Conservation (phyloP, 2,888 invertebrate species). For the Blomia tropicalis region DNA sequence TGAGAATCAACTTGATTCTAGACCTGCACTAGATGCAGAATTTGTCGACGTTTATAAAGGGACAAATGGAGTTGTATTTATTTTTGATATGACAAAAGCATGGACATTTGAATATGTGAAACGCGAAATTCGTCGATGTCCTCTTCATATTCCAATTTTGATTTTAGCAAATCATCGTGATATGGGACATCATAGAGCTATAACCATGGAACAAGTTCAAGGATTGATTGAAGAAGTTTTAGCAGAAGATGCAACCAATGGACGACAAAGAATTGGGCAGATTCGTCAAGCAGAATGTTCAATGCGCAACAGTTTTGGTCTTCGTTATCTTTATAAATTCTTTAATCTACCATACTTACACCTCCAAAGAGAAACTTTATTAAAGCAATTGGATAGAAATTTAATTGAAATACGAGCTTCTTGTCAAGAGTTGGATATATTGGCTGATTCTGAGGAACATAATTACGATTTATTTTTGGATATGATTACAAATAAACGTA, state of each 20-base stretch:
- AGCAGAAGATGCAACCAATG: neutral
- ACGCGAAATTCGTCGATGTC: slow-evolving; percentile 61
- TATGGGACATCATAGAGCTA: slow-evolving; percentile 81
- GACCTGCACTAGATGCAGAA: slow-evolving; percentile 62
- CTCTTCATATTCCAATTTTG: slow-evolving; percentile 51
- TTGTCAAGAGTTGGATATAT: slow-evolving; percentile 40
- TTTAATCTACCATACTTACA: slow-evolving; percentile 83
- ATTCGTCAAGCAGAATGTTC: slow-evolving; percentile 77
- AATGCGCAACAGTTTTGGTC: slow-evolving; percentile 87
- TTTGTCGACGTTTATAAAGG: slow-evolving; percentile 91
- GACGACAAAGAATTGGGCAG: slow-evolving; percentile 31
- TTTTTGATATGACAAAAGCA: slow-evolving; percentile 84
- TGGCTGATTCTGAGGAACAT: slow-evolving; percentile 40
- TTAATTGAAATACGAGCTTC: slow-evolving; percentile 60
- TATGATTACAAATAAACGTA: slow-evolving; percentile 52
- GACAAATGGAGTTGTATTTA: slow-evolving; percentile 77
- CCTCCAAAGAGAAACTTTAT: slow-evolving; percentile 63
- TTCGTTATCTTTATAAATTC: slow-evolving; percentile 79
- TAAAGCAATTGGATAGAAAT: slow-evolving; percentile 69
- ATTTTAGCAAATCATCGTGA: slow-evolving; percentile 86
- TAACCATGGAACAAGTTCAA: slow-evolving; percentile 53
- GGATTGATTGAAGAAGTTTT: slow-evolving; percentile 48
- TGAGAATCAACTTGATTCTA: neutral
- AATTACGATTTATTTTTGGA: slow-evolving; percentile 44
- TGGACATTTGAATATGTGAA: slow-evolving; percentile 94